Percentiles rank a stretch among this genome's conserved stretches.
phyloP scores from a whole-genome alignment of 2,797 vertebrate genomes.

The Alexandromys oeconomus region DNA sequence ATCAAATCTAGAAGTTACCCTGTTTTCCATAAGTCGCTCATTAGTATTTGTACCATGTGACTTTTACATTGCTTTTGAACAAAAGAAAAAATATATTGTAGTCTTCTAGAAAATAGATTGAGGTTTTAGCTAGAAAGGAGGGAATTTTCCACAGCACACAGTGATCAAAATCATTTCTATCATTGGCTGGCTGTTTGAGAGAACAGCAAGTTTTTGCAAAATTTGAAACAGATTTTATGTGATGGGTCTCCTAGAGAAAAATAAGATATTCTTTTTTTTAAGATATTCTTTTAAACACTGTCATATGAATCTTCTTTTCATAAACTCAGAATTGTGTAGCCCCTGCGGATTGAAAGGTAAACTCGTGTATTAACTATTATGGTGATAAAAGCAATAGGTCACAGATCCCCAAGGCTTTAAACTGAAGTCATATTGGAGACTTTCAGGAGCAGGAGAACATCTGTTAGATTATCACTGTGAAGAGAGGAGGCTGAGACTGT shows the following conservation, averaged over 20 bases:
- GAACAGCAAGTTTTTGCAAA: slow-evolving; percentile 1
- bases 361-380: not conserved
- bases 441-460: not conserved
- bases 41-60: slow-evolving; percentile 3
- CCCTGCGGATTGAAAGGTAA: not conserved
- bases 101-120: slow-evolving; percentile 1
- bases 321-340: not conserved
- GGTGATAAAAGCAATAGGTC: not conserved
- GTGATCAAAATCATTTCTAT: not conserved
- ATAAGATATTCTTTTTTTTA: not conserved
- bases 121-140: not conserved
- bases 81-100: not conserved
- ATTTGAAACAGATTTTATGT: slow-evolving; percentile 28
- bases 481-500: not conserved
- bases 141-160: not conserved
- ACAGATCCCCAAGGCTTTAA: not conserved
- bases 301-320: slow-evolving; percentile 14
- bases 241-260: not conserved
- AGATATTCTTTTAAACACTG: not conserved
- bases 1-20: slow-evolving; percentile 3
- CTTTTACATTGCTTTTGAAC: slow-evolving; percentile 44
- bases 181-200: not conserved
- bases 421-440: not conserved
- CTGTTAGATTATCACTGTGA: not conserved
- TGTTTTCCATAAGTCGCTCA: not conserved